phyloP scores from a whole-genome alignment of 2,797 vertebrate species.

The Perodicticus potto region DNA sequence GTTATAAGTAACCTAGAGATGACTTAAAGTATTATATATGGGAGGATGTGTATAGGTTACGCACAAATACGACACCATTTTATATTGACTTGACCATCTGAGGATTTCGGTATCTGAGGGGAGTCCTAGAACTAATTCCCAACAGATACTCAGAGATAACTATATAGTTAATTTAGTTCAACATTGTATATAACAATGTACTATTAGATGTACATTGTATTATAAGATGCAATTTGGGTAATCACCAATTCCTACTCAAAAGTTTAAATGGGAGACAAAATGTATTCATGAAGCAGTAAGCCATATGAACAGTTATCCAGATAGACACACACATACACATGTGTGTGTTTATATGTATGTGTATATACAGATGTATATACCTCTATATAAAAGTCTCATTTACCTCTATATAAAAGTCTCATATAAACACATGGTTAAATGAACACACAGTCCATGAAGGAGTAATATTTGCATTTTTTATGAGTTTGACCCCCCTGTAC shows the following conservation, averaged over 20 bases:
- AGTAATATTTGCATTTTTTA: conserved; percentile 20
- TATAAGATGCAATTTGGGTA: not conserved
- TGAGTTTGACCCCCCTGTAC: not conserved
- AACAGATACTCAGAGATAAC: not conserved
- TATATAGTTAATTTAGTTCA: not conserved
- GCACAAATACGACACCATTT: not conserved
- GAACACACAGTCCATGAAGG: not conserved
- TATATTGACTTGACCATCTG: not conserved
- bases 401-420: too few relatives aligned
- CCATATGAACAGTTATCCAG: not conserved
- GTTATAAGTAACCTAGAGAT: not conserved
- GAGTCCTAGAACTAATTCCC: not conserved
- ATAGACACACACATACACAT: not conserved
- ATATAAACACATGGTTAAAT: not conserved
- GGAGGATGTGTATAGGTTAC: not conserved
- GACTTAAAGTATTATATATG: not conserved
- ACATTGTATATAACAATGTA: not conserved
- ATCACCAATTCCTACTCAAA: not conserved
- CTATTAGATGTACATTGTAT: not conserved
- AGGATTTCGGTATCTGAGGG: not conserved
- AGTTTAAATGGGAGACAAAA: conserved; percentile 14
- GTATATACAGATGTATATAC: not conserved
- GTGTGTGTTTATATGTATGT: not conserved
- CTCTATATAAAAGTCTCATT: too few relatives aligned
- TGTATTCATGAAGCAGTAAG: not conserved